phyloP scores from a whole-genome alignment of 2,113 vertebrate genomes.

The Microtus ochrogaster region DNA sequence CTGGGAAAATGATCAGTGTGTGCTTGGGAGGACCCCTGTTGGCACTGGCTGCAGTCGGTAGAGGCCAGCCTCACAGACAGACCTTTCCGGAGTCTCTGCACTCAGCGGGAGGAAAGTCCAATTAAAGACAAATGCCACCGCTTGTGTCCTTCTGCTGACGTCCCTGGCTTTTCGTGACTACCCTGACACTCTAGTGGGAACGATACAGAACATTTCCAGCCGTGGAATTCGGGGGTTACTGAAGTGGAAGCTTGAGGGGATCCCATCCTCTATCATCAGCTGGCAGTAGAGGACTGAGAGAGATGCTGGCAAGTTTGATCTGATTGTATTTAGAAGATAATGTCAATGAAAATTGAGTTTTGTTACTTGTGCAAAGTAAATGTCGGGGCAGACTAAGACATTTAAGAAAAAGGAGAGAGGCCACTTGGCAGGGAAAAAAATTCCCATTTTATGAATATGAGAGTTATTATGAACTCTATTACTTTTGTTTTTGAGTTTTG shows the following conservation, averaged over 20 bases:
- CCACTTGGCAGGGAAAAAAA: constrained; percentile 59
- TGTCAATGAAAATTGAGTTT: constrained; percentile 77
- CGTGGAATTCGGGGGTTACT: constrained; percentile 56
- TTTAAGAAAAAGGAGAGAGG: constrained; percentile 74
- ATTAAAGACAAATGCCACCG: constrained; percentile 35
- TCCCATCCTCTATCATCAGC: constrained; percentile 43
- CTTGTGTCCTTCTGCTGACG: constrained; percentile 56
- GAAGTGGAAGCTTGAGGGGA: constrained; percentile 69
- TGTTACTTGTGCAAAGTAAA: constrained; percentile 75
- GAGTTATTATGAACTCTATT: constrained; percentile 34
- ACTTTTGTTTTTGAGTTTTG: not conserved
- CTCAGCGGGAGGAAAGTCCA: constrained; percentile 36
- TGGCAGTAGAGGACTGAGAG: constrained; percentile 61
- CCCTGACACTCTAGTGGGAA: constrained; percentile 62
- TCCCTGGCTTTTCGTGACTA: constrained; percentile 50
- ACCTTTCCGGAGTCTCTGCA: not conserved
- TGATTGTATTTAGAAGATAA: constrained; percentile 79
- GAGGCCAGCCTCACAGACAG: not conserved
- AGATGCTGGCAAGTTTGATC: constrained; percentile 68
- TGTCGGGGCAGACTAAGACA: constrained; percentile 72
- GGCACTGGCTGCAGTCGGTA: not conserved
- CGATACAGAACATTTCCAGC: constrained; percentile 55
- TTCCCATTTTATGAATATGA: constrained; percentile 59
- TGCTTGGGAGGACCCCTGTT: not conserved
- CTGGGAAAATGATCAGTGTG: constrained; percentile 10